These are phyloP conservation scores for Schizotus pectinicornis DNA, from an alignment of 2,888 invertebrate species.

Conservation along the genomic window DNA sequence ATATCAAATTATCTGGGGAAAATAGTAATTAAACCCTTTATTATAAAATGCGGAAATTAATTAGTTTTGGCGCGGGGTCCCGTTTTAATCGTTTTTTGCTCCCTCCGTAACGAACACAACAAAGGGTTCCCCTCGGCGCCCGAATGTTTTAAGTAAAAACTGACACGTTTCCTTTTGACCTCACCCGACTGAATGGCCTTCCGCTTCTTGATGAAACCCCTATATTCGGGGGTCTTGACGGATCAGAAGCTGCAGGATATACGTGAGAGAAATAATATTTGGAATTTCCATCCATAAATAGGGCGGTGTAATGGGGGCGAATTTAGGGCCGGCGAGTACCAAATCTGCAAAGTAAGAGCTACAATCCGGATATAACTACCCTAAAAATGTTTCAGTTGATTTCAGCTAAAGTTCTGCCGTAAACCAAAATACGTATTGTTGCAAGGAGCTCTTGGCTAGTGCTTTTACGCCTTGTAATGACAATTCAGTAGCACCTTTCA, in stretches of 20 bases:
- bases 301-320: not conserved
- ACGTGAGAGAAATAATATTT: not conserved
- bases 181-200: not conserved
- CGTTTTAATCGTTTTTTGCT: not conserved
- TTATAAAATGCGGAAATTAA: not conserved
- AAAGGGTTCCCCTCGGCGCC: not conserved
- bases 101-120: not conserved
- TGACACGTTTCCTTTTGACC: slow-evolving; percentile 1
- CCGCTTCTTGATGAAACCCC: not conserved
- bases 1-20: no score
- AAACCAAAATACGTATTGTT: no score
- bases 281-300: not conserved
- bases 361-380: no score
- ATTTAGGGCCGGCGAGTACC: no score
- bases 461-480: no score
- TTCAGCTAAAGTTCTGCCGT: no score
- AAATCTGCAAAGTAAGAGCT: no score
- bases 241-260: not conserved
- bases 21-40: not conserved
- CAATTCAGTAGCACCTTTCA: no score
- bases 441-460: no score
- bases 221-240: not conserved
- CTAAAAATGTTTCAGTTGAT: no score
- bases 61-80: not conserved
- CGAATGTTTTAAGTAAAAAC: not conserved